Percentiles rank a stretch among this genome's conserved stretches.
These are phyloP conservation scores for Podabrus alpinus DNA, from an alignment of 2,888 invertebrate species.

Conservation along the genomic window DNA sequence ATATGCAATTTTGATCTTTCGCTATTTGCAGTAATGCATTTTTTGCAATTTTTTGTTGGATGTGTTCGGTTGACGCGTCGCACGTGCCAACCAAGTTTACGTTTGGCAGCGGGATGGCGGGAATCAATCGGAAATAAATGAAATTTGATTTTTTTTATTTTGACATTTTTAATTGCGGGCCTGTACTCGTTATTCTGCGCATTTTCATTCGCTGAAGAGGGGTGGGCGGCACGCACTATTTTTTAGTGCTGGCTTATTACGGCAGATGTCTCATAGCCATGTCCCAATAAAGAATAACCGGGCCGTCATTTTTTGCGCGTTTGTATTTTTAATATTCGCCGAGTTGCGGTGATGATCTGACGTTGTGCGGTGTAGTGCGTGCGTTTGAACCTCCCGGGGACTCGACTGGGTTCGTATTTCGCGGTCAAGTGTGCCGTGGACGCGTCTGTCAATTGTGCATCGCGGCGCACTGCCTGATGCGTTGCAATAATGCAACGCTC, in stretches of 20 bases:
- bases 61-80: slow-evolving; percentile 40
- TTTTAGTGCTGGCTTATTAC: slow-evolving; percentile 68
- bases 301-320: slow-evolving; percentile 56
- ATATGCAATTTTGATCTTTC: slow-evolving; percentile 70
- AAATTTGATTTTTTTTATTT: slow-evolving; percentile 54
- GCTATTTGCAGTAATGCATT: slow-evolving; percentile 34
- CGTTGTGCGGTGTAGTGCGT: slow-evolving; percentile 39
- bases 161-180: slow-evolving; percentile 63
- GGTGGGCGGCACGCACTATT: slow-evolving; percentile 65
- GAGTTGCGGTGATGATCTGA: slow-evolving; percentile 51
- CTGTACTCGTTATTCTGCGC: slow-evolving; percentile 64
- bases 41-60: slow-evolving; percentile 25
- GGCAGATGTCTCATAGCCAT: slow-evolving; percentile 67
- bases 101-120: slow-evolving; percentile 41
- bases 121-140: slow-evolving; percentile 29
- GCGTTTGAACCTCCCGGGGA: slow-evolving; percentile 36
- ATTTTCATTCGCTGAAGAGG: slow-evolving; percentile 59
- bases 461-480: slow-evolving; percentile 36
- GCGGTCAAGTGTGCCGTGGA: slow-evolving; percentile 47
- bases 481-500: slow-evolving; percentile 37
- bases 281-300: slow-evolving; percentile 58
- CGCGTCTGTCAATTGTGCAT: slow-evolving; percentile 39
- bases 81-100: slow-evolving; percentile 58
- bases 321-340: slow-evolving; percentile 57
- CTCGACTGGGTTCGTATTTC: slow-evolving; percentile 45